These are phyloP conservation scores for Mungos mungo DNA, from an alignment of 2,113 vertebrate species.

Conservation along the genomic window DNA sequence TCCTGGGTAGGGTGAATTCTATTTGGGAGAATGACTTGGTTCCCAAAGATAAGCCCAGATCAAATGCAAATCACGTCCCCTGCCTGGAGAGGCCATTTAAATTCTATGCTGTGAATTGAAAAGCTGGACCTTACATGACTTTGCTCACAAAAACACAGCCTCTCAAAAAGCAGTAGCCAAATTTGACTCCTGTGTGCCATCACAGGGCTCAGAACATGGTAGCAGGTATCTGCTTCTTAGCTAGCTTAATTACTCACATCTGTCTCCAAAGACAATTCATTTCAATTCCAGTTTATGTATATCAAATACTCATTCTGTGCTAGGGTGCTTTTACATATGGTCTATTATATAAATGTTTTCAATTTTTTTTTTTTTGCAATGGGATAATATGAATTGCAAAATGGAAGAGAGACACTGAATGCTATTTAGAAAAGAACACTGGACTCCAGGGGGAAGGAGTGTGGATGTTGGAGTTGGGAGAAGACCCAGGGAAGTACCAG, in stretches of 20 bases:
- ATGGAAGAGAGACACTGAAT: neutral
- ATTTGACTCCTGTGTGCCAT: neutral
- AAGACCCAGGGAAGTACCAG: neutral
- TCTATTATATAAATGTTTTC: neutral
- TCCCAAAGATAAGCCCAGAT: conserved; percentile 3
- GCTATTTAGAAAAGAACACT: conserved; percentile 40
- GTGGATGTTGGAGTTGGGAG: neutral
- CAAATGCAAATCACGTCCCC: neutral
- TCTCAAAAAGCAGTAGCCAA: neutral
- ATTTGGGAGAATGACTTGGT: neutral
- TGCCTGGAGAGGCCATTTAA: neutral
- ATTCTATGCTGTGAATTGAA: neutral
- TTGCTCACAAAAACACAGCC: conserved; percentile 12
- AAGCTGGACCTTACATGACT: neutral
- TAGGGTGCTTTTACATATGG: neutral
- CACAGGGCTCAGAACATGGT: neutral
- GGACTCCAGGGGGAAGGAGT: neutral
- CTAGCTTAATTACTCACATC: conserved; percentile 3
- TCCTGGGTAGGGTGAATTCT: neutral
- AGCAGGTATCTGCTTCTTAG: conserved; percentile 11
- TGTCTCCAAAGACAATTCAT: conserved; percentile 48
- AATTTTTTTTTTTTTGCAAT: neutral
- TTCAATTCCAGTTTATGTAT: conserved; percentile 15
- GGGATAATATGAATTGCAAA: neutral
- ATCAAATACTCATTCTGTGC: conserved; percentile 15